phyloP scores from a whole-genome alignment of 1,140 invertebrate species.

The Sminthurides bifidus region DNA sequence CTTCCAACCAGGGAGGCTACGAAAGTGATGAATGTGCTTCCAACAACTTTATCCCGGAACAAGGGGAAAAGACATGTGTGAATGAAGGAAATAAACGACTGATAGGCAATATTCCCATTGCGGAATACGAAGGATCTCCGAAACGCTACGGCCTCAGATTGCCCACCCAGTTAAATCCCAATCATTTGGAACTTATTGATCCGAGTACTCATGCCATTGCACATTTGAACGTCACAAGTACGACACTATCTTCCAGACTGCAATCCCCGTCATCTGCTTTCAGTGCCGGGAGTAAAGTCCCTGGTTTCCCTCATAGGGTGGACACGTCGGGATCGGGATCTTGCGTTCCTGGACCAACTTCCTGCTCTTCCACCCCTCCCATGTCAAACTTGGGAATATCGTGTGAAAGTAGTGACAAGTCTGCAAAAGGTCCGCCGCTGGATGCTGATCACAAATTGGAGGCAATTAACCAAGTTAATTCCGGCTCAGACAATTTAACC shows the following conservation, averaged over 20 bases:
- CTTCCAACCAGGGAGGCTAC: conserved; percentile 26
- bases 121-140: conserved; percentile 82
- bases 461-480: too few species aligned
- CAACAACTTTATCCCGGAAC: neutral
- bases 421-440: too few species aligned
- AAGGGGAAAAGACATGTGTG: conserved; percentile 36
- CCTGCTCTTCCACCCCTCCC: neutral
- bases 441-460: too few species aligned
- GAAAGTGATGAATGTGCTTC: conserved; percentile 29
- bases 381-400: neutral
- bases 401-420: too few species aligned
- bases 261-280: conserved; percentile 3
- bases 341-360: neutral
- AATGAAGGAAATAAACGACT: conserved; percentile 38
- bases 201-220: conserved; percentile 1
- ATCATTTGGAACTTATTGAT: conserved; percentile 28
- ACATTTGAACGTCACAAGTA: neutral
- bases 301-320: conserved; percentile 57
- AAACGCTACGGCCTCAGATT: conserved; percentile 48
- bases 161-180: conserved; percentile 28
- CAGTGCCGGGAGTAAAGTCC: conserved; percentile 30
- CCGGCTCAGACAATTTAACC: too few species aligned
- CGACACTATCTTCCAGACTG: neutral
- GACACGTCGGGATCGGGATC: neutral
- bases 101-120: conserved; percentile 75